These are phyloP conservation scores for Acrocyrtus sp. DNA, from an alignment of 2,888 invertebrate genomes.

Conservation along the genomic window DNA sequence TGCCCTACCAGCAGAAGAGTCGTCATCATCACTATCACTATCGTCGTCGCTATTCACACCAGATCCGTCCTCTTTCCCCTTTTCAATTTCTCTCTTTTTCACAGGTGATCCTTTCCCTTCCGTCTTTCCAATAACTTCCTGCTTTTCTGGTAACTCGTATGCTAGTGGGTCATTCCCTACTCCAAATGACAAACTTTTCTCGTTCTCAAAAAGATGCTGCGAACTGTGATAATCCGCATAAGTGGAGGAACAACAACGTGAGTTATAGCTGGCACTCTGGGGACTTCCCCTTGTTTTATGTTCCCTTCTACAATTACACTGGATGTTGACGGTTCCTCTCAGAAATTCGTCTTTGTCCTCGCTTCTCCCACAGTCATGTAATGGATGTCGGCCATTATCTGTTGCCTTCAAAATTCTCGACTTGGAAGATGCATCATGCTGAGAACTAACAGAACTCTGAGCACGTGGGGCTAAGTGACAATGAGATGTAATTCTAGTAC, in stretches of 20 bases:
- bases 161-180: conserved; percentile 28
- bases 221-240: too few species aligned
- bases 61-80: neutral
- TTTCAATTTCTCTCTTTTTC: neutral
- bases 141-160: too few species aligned
- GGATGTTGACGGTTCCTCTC: conserved; percentile 5
- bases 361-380: conserved; percentile 1
- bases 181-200: neutral
- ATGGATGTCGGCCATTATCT: neutral
- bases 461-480: neutral
- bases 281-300: conserved; percentile 6
- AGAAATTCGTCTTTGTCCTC: conserved; percentile 1
- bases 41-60: neutral
- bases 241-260: too few species aligned
- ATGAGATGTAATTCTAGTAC: neutral
- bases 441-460: neutral
- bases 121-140: neutral
- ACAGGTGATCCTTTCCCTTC: neutral
- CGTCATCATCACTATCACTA: neutral
- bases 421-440: neutral
- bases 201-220: neutral
- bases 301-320: neutral
- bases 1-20: too few species aligned
- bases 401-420: neutral
- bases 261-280: too few species aligned